Evolutionary conservation across 2,888 invertebrate genomes (phyloP).

Genomic region (Eucriotettix oculatus): DNA sequence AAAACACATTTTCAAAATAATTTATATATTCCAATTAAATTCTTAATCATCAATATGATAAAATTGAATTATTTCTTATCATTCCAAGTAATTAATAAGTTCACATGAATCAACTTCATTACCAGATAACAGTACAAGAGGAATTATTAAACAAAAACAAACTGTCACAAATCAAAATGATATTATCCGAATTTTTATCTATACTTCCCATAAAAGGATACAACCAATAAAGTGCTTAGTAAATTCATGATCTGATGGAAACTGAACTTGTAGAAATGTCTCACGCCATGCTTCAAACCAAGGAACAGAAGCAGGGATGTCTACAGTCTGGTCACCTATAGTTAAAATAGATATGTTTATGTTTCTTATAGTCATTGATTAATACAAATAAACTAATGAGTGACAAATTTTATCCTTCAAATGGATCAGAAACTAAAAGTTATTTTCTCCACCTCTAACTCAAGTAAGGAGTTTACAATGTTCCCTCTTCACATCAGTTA

Average conservation of each 20-base stretch:
- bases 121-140: not conserved
- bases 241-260: conserved; percentile 91
- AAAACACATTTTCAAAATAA: no score
- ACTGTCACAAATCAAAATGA: no score
- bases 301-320: conserved; percentile 60
- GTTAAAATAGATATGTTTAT: not conserved
- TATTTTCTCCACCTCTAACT: no score
- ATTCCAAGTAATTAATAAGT: not conserved
- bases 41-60: no score
- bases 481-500: no score
- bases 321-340: conserved; percentile 35
- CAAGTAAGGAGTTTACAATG: no score
- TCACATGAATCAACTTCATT: not conserved
- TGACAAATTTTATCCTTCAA: no score
- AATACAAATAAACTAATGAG: not conserved
- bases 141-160: not conserved
- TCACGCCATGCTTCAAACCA: conserved; percentile 97
- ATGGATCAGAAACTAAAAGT: no score
- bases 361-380: not conserved
- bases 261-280: conserved; percentile 72
- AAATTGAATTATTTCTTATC: no score
- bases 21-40: no score
- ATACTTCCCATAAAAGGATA: conserved; percentile 34
- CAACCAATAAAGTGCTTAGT: conserved; percentile 77
- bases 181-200: no score